Percentiles rank a stretch among this genome's conserved stretches.
phyloP scores from a whole-genome alignment of 2,888 invertebrate species.

The Limulus polyphemus region DNA sequence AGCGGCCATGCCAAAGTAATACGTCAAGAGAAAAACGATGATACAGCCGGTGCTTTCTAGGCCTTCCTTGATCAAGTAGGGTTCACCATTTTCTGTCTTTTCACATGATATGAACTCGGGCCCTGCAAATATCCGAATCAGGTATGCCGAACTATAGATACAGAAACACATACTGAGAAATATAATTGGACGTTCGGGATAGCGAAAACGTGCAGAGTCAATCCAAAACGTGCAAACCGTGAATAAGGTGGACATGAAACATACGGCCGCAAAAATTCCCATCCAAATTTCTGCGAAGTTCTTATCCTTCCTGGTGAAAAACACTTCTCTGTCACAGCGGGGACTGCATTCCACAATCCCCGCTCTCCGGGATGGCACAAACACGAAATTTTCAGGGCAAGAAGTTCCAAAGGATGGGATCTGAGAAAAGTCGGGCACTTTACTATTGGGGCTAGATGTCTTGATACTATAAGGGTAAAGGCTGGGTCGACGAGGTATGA shows the following conservation, averaged over 20 bases:
- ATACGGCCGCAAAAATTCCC: slow-evolving; percentile 61
- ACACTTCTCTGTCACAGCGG: slow-evolving; percentile 52
- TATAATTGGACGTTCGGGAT: slow-evolving; percentile 40
- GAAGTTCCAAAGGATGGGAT: too few species aligned
- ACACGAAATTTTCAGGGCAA: slow-evolving; percentile 49
- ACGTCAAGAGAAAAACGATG: slow-evolving; percentile 54
- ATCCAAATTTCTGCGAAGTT: slow-evolving; percentile 58
- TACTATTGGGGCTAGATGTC: too few species aligned
- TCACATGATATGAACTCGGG: slow-evolving; percentile 39
- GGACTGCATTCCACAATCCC: slow-evolving; percentile 36
- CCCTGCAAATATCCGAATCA: slow-evolving; percentile 35
- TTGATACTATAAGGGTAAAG: too few species aligned
- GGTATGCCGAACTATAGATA: slow-evolving; percentile 38
- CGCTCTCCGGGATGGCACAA: slow-evolving; percentile 35
- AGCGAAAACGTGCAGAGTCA: slow-evolving; percentile 38
- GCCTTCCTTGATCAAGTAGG: slow-evolving; percentile 43
- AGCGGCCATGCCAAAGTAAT: slow-evolving; percentile 65
- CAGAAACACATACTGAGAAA: slow-evolving; percentile 39
- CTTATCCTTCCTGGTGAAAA: slow-evolving; percentile 54
- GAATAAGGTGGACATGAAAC: slow-evolving; percentile 44
- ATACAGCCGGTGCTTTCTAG: slow-evolving; percentile 50
- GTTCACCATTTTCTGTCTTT: slow-evolving; percentile 37
- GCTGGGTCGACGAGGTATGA: too few species aligned
- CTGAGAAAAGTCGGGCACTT: too few species aligned
- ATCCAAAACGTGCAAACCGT: slow-evolving; percentile 38